phyloP scores from a whole-genome alignment of 2,113 vertebrate genomes.

The Zosterops pallidus region DNA sequence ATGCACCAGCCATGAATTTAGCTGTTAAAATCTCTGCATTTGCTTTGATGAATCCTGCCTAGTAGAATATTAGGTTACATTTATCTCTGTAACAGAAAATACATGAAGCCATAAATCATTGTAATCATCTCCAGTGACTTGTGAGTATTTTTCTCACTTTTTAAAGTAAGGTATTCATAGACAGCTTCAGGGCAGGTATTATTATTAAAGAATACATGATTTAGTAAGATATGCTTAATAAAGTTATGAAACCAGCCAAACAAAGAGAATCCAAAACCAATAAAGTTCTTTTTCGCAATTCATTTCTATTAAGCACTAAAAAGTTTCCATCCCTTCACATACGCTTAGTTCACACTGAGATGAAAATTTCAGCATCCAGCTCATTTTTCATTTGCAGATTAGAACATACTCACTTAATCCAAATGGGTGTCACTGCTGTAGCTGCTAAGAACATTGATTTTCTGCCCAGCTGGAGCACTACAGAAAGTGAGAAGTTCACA shows the following conservation, averaged over 20 bases:
- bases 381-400: not conserved
- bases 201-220: not conserved
- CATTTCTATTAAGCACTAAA: not conserved
- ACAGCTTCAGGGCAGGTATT: not conserved
- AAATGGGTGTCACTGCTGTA: not conserved
- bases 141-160: not conserved
- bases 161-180: not conserved
- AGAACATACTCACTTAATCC: not conserved
- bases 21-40: not conserved
- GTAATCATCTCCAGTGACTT: not conserved
- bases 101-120: not conserved
- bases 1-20: not conserved
- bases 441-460: constrained; percentile 22
- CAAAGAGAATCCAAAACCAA: not conserved
- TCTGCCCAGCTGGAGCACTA: constrained; percentile 12
- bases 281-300: not conserved
- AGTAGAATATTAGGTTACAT: not conserved
- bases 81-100: not conserved
- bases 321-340: not conserved
- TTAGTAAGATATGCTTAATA: not conserved
- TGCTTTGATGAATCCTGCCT: not conserved
- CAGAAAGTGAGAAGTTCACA: constrained; percentile 11
- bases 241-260: not conserved
- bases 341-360: not conserved
- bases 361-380: not conserved